These are phyloP conservation scores for Cyphomyrus plagiostoma DNA, from an alignment of 2,113 vertebrate species.

Conservation along the genomic window DNA sequence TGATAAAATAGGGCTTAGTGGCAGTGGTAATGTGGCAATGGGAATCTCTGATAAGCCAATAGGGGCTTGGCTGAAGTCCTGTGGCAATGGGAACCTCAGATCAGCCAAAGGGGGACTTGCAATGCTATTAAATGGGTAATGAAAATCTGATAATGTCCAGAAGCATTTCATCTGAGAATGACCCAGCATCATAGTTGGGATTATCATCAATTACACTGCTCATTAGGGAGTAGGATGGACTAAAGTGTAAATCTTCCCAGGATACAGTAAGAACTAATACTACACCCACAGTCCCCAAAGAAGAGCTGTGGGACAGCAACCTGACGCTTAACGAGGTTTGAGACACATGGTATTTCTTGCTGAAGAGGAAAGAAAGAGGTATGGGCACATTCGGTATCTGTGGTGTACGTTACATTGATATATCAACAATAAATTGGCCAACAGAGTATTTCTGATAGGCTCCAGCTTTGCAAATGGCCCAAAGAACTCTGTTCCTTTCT, in stretches of 20 bases:
- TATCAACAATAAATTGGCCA: neutral
- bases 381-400: neutral
- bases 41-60: neutral
- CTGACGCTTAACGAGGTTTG: neutral
- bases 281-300: neutral
- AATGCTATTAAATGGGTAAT: neutral
- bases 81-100: neutral
- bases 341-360: neutral
- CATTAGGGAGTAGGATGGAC: neutral
- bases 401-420: neutral
- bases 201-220: neutral
- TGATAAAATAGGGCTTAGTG: neutral
- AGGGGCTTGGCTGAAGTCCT: neutral
- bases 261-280: neutral
- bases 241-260: neutral
- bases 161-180: neutral
- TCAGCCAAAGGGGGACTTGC: neutral
- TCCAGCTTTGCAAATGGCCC: neutral
- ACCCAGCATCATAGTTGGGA: neutral
- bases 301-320: neutral
- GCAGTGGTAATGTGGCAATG: neutral
- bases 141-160: neutral
- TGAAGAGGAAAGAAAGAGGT: neutral
- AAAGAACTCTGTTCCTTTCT: neutral
- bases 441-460: neutral